These are phyloP conservation scores for Galerucella pusilla DNA, from an alignment of 2,888 invertebrate species.

Conservation along the genomic window DNA sequence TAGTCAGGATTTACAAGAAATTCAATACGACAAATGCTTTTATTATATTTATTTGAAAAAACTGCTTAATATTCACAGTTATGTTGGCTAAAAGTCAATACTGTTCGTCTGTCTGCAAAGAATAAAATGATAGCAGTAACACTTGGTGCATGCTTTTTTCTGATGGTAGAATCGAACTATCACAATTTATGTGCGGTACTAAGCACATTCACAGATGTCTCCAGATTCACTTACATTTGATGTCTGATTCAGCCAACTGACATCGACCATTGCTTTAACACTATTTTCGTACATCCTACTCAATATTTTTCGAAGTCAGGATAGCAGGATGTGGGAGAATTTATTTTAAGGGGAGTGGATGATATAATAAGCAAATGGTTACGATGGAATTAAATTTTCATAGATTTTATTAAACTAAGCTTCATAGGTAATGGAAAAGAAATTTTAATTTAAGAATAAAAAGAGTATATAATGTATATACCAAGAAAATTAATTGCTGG, in stretches of 20 bases:
- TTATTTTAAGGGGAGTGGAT: neutral
- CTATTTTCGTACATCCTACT: constrained; percentile 44
- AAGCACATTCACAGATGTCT: constrained; percentile 61
- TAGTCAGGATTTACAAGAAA: too few species aligned
- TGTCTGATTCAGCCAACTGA: constrained; percentile 53
- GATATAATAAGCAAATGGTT: too few species aligned
- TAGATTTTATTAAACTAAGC: too few species aligned
- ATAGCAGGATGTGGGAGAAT: neutral
- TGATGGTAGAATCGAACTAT: constrained; percentile 58
- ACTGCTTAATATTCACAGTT: too few species aligned
- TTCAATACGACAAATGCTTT: too few species aligned
- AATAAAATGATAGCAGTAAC: constrained; percentile 52
- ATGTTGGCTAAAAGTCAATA: too few species aligned
- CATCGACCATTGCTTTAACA: constrained; percentile 51
- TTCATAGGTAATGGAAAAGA: neutral
- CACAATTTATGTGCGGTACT: constrained; percentile 58
- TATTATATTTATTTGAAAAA: too few species aligned
- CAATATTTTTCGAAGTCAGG: neutral
- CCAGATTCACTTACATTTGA: constrained; percentile 50
- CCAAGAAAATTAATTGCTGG: too few species aligned
- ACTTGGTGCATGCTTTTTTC: constrained; percentile 53
- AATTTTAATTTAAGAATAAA: too few species aligned
- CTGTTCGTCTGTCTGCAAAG: constrained; percentile 24
- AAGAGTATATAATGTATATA: too few species aligned
- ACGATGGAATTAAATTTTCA: too few species aligned